Evolutionary conservation across 30 jellyfish, hydroid and myxozoan species (phyloP), one percentile per base, ranked within the genome.

Genomic region (Hydra vulgaris): DNA sequence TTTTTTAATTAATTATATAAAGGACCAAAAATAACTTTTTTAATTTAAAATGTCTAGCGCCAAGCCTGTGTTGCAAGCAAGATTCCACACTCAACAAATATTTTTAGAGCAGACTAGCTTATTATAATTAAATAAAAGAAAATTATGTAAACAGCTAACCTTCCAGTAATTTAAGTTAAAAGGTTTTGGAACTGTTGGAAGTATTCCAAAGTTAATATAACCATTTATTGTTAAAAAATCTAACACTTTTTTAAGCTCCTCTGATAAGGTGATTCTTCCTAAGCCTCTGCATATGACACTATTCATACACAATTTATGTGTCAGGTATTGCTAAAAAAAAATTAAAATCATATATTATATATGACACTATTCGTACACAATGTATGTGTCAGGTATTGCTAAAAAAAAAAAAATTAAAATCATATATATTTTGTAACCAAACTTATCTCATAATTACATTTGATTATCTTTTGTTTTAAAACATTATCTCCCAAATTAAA

Each of bases 151-250:
- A 68, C 12, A 23, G 66, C 87, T 27, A 20, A 88, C 96, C 94
- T 79, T 88, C 84, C 87, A 88, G 77, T 83, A 75, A 54, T 83
- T 79, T 53, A 88, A 73, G 68, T 83, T 66, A 17, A 73, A 54
- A 15, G 81, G 88, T 17, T 72, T 79, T 0, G 89, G 90, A 26
- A 88, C 82, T 54, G 80, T 26, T 66, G 84, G 54, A 78, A 88
- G 81, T 55, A 84, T 72, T 7, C 97, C 97, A 81, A 81, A 90
- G 53, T 90, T 90, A 0, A 90, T 76, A 54, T 84, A 81, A 27
- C 95, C 94, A 23, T 69, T 85, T 0, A 90, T 23, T 21, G 97
- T 90, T 18, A 90, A 76, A 26, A 85, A 90, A 61, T 90, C 97
- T 72, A 90, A 84, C 5, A 90, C 81, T 16, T 76, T 72, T 73